A percentile compares a stretch with the other conserved stretches of the same genome.
phyloP scores from a whole-genome alignment of 2,888 invertebrate genomes.

The Acanthosoma haemorrhoidale region DNA sequence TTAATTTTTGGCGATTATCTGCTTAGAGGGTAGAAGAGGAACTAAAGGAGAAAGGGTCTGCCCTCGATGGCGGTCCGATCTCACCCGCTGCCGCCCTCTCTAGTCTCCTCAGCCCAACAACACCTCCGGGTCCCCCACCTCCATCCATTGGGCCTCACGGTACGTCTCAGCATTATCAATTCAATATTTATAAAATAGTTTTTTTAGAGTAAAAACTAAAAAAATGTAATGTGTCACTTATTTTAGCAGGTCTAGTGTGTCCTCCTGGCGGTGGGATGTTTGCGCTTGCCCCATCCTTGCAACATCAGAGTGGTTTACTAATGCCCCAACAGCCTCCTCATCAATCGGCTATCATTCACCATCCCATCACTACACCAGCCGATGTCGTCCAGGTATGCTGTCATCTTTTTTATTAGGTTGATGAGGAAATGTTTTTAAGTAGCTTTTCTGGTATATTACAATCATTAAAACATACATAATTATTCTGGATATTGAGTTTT shows the following conservation, averaged over 20 bases:
- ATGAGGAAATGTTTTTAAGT: too few relatives aligned
- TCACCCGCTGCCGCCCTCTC: slow-evolving; percentile 34
- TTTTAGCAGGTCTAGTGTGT: slow-evolving; percentile 4
- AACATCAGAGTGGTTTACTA: slow-evolving; percentile 2
- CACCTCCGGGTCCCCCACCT: slow-evolving; percentile 37
- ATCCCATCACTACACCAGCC: slow-evolving; percentile 51
- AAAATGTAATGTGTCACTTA: neutral
- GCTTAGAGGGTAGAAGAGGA: slow-evolving; percentile 63
- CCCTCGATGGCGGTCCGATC: slow-evolving; percentile 34
- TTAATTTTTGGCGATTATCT: slow-evolving; percentile 27
- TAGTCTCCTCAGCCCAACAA: slow-evolving; percentile 35
- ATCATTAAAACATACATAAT: too few relatives aligned
- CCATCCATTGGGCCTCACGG: slow-evolving; percentile 18
- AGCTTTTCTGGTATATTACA: too few relatives aligned
- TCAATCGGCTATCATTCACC: slow-evolving; percentile 38
- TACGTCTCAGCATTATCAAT: neutral
- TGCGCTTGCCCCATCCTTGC: slow-evolving; percentile 18
- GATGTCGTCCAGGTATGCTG: slow-evolving; percentile 52
- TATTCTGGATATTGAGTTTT: too few relatives aligned
- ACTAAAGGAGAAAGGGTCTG: slow-evolving; percentile 47
- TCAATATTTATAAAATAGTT: neutral
- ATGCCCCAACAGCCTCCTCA: slow-evolving; percentile 34
- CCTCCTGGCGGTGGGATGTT: neutral
- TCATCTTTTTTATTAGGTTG: too few relatives aligned
- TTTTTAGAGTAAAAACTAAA: too few relatives aligned